Base-by-base conservation (phyloP, 2,888 invertebrate species). In the Neuroscelio doddi region DNA sequence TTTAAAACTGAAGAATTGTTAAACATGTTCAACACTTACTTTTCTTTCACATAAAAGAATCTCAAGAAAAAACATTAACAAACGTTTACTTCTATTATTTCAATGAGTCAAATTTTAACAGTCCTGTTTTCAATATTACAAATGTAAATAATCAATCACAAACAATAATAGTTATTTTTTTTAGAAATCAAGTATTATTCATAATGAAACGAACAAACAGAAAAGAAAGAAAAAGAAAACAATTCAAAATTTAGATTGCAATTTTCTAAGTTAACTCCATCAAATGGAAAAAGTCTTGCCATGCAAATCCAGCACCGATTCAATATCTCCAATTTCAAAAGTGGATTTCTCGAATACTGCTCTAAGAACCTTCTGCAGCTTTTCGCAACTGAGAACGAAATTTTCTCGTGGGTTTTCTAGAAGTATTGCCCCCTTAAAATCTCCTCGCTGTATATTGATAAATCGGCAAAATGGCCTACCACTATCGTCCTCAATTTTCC, bases 331-430 rank as follows among this genome's bases (percentile, higher is more conserved):
- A 3, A 58, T 3, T 2, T 64, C 29, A 26, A 51, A 10, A 10
- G 55, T 14, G 1, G 4, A 16, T 8, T 1, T 47, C 12, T 51
- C 32, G 42, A 69, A 67, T 10, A 64, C 42, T 24, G n/a, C 26
- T 9, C 21, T 14, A 26, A 79, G 36, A 52, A 51, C 64, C 16
- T 55, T 36, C 9, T 64, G 59, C 17, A 80, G 51, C 16, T 42
- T 45, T 15, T 50, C 47, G 8, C 47, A 15, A 42, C 68, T 52
- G 9, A 77, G 38, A 17, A 21, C 16, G 36, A 71, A 74, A 34
- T 75, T 73, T 1, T 89, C 91, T 41, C 83, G 70, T 0, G 92
- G 92, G 85, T 93, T 93, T 84, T 93, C 92, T 64, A 91, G 76
- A 57, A 92, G 86, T 17, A 92, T 69, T 0, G 91, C 90, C 4